These are phyloP conservation scores for Pangasius djambal DNA, from an alignment of 2,797 vertebrate genomes.

Conservation along the genomic window DNA sequence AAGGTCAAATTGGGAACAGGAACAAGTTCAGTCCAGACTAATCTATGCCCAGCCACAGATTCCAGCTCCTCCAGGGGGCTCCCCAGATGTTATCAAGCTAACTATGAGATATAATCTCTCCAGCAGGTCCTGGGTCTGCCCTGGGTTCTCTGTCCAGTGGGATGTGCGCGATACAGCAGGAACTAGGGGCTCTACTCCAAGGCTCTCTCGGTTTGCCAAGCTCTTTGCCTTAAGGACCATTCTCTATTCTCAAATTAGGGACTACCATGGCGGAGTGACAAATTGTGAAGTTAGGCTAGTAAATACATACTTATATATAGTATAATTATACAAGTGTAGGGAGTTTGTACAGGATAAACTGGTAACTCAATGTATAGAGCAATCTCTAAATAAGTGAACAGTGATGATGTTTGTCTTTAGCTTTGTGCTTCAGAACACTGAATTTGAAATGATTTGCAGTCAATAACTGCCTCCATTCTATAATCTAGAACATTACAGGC, in stretches of 20 bases:
- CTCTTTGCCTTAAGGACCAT: background rate
- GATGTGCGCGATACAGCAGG: background rate
- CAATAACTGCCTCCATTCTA: background rate
- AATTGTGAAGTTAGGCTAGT: background rate
- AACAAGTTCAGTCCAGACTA: background rate
- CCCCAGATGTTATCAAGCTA: constrained; percentile 7
- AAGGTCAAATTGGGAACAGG: background rate
- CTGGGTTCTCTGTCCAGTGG: background rate
- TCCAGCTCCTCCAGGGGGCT: background rate
- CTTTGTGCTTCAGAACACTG: background rate
- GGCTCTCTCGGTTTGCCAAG: background rate
- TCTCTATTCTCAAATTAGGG: background rate
- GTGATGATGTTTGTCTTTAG: background rate
- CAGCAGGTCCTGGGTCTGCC: background rate
- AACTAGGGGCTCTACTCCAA: background rate
- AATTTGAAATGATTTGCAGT: background rate
- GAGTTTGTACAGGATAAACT: background rate
- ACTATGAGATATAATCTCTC: background rate
- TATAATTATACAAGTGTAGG: background rate
- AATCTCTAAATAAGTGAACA: background rate
- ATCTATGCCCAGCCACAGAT: background rate
- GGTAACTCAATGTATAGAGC: background rate
- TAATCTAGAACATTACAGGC: background rate
- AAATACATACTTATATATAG: background rate
- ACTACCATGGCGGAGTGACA: background rate